Evolutionary conservation across 2,888 invertebrate species (phyloP).

Genomic region (Phyllotreta cruciferae): DNA sequence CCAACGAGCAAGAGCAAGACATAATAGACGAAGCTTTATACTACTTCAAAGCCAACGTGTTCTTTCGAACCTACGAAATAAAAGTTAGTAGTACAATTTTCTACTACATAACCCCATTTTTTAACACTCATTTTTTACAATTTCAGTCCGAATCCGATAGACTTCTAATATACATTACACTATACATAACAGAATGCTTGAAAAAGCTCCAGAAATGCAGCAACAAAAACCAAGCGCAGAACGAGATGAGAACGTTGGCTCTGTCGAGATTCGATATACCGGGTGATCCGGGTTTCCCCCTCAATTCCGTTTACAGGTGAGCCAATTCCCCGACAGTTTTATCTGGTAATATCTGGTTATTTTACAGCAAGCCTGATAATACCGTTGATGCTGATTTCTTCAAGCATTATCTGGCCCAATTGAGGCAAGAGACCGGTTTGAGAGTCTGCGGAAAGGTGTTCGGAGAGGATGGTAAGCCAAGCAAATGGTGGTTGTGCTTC

Average conservation of each 20-base stretch:
- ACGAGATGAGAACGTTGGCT: slow-evolving; percentile 96
- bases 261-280: slow-evolving; percentile 96
- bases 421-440: slow-evolving; percentile 93
- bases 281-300: slow-evolving; percentile 91
- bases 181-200: slow-evolving; percentile 97
- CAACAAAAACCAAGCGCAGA: slow-evolving; percentile 86
- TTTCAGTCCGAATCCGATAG: slow-evolving; percentile 93
- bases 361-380: slow-evolving; percentile 75
- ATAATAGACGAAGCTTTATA: slow-evolving; percentile 97
- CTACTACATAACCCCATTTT: neutral
- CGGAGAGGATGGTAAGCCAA: slow-evolving; percentile 91
- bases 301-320: slow-evolving; percentile 49
- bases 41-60: slow-evolving; percentile 98
- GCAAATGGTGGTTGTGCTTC: slow-evolving; percentile 99
- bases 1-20: slow-evolving; percentile 72
- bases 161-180: slow-evolving; percentile 94
- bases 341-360: slow-evolving; percentile 60
- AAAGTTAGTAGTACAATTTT: slow-evolving; percentile 70
- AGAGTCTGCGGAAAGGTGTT: slow-evolving; percentile 94
- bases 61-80: slow-evolving; percentile 98
- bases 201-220: slow-evolving; percentile 92
- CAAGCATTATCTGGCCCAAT: slow-evolving; percentile 91
- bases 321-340: neutral
- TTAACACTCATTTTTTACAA: slow-evolving; percentile 43
- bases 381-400: slow-evolving; percentile 86